Percentiles rank a stretch among this genome's conserved stretches.
phyloP scores from a whole-genome alignment of 1,140 invertebrate genomes.

The Bombus pyrosoma region DNA sequence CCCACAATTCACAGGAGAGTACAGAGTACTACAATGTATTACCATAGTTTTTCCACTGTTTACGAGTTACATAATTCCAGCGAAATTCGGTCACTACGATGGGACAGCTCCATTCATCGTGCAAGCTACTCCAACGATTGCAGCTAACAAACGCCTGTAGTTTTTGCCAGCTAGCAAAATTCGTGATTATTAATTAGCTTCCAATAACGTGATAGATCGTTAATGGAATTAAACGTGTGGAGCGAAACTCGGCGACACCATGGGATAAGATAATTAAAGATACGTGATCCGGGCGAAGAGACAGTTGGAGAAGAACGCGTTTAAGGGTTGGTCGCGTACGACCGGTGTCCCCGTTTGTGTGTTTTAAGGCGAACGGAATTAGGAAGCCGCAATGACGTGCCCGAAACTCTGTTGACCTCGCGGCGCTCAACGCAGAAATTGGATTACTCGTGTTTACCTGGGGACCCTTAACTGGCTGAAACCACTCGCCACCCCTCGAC shows the following conservation, averaged over 20 bases:
- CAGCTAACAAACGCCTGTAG: background rate
- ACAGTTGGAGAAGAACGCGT: background rate
- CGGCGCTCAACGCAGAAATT: constrained; percentile 58
- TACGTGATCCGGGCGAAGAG: constrained; percentile 7
- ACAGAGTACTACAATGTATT: background rate
- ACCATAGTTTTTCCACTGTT: background rate
- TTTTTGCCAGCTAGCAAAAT: background rate
- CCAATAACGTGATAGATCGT: constrained; percentile 14
- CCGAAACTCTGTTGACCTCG: constrained; percentile 66
- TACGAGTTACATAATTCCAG: background rate
- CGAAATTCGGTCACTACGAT: background rate
- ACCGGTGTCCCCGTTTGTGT: constrained; percentile 41
- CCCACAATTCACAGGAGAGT: too few species aligned
- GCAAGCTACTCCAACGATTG: background rate
- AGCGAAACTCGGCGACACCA: too few species aligned
- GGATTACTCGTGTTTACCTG: constrained; percentile 67
- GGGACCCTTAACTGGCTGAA: constrained; percentile 63
- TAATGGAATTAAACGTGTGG: too few species aligned
- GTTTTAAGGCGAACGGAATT: constrained; percentile 65
- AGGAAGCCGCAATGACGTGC: constrained; percentile 57
- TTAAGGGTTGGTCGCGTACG: background rate
- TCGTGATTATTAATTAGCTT: background rate
- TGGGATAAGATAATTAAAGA: constrained; percentile 16
- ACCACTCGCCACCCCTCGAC: constrained; percentile 53
- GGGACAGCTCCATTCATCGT: background rate